These are phyloP conservation scores for Monoplex corrugatus DNA, from an alignment of 2,888 invertebrate species.

Conservation along the genomic window DNA sequence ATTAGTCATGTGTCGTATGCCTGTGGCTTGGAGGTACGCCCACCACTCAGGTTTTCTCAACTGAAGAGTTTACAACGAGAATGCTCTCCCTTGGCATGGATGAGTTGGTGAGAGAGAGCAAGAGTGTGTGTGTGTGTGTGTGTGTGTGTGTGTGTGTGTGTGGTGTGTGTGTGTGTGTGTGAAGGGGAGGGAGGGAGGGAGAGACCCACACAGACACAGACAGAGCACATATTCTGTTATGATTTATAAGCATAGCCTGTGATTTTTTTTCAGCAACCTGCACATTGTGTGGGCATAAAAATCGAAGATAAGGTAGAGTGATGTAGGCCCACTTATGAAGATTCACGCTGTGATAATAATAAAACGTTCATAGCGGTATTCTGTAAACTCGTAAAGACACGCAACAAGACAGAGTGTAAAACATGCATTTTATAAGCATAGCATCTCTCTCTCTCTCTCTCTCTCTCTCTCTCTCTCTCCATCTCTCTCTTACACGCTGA, in stretches of 20 bases:
- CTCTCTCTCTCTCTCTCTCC: slow-evolving; percentile 9
- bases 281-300: too few relatives aligned
- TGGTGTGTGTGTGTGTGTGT: too few relatives aligned
- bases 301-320: too few relatives aligned
- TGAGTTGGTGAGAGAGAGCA: not conserved
- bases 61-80: not conserved
- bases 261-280: too few relatives aligned
- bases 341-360: too few relatives aligned
- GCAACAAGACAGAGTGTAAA: not conserved
- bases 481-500: not conserved
- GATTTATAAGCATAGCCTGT: too few relatives aligned
- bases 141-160: too few relatives aligned
- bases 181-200: not conserved
- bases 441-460: not conserved
- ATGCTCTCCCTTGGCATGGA: not conserved
- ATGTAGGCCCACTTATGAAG: too few relatives aligned
- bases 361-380: not conserved
- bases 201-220: not conserved
- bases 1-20: slow-evolving; percentile 5
- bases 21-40: slow-evolving; percentile 2
- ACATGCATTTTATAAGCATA: too few relatives aligned
- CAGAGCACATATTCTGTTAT: too few relatives aligned
- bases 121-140: not conserved
- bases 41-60: not conserved
- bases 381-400: not conserved